A percentile compares a stretch with the other conserved stretches of the same genome.
Evolutionary conservation across 2,113 vertebrate species (phyloP).

Genomic region (Nycticorax nycticorax): DNA sequence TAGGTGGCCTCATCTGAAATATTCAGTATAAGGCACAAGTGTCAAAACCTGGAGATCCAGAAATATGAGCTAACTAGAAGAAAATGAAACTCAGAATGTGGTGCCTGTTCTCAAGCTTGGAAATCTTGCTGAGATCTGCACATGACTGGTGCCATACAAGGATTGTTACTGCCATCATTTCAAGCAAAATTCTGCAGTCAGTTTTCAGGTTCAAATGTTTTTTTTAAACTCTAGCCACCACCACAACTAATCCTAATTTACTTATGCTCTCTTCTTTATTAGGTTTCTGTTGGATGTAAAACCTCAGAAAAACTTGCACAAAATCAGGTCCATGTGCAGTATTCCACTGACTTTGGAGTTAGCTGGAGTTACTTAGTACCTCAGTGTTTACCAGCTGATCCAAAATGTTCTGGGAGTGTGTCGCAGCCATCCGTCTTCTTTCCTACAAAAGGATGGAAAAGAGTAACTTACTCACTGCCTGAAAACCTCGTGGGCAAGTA

Average conservation of each 20-base stretch:
- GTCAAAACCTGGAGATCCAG: neutral
- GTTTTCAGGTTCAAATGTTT: neutral
- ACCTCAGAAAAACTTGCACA: constrained; percentile 86
- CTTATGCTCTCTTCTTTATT: constrained; percentile 1
- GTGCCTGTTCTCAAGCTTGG: neutral
- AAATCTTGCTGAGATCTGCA: neutral
- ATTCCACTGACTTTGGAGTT: constrained; percentile 94
- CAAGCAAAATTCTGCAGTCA: neutral
- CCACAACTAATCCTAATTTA: neutral
- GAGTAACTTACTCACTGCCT: constrained; percentile 87
- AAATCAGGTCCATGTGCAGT: constrained; percentile 93
- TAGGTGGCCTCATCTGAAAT: neutral
- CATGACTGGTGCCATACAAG: neutral
- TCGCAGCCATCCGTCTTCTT: constrained; percentile 97
- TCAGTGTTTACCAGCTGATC: constrained; percentile 94
- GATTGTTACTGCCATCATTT: neutral
- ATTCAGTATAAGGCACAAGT: neutral
- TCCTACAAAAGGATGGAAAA: constrained; percentile 91
- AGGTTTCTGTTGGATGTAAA: constrained; percentile 94
- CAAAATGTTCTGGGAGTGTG: constrained; percentile 90
- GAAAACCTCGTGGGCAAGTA: constrained; percentile 92
- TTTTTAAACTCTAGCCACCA: neutral
- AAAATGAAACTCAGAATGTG: neutral
- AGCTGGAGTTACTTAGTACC: constrained; percentile 95
- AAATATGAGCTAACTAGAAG: neutral